phyloP scores from a whole-genome alignment of 2,113 vertebrate species.

The Brevimyrus niger region DNA sequence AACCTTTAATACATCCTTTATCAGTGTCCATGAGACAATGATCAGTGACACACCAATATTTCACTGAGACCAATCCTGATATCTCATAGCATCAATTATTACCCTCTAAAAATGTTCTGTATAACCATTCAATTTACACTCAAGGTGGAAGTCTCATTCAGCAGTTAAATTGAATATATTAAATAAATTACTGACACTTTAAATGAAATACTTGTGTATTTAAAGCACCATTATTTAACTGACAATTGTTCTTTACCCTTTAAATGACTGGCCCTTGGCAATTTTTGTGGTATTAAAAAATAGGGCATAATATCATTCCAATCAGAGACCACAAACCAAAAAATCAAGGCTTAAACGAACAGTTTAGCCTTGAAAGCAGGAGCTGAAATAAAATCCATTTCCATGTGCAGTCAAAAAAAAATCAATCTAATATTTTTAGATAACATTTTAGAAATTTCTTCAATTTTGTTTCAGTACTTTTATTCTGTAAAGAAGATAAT shows the following conservation, averaged over 20 bases:
- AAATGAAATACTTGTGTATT: background rate
- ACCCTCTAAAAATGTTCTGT: background rate
- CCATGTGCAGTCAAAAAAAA: background rate
- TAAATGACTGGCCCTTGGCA: background rate
- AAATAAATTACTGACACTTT: background rate
- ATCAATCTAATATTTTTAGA: background rate
- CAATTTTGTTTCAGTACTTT: background rate
- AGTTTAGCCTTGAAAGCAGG: background rate
- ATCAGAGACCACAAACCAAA: background rate
- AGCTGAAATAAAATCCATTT: background rate
- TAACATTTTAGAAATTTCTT: background rate
- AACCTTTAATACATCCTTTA: background rate
- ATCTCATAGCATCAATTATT: background rate
- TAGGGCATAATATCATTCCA: background rate
- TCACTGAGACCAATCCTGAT: background rate
- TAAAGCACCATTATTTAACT: background rate
- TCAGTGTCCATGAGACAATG: background rate
- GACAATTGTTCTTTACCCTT: background rate
- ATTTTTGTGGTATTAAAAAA: background rate
- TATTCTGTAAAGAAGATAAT: background rate
- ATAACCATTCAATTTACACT: background rate
- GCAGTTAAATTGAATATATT: background rate
- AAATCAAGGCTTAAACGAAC: background rate
- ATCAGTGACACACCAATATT: background rate
- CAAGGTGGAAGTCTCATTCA: background rate